These are phyloP conservation scores for Sebastes kiyomatsui DNA, from an alignment of 2,797 vertebrate species.

Conservation along the genomic window DNA sequence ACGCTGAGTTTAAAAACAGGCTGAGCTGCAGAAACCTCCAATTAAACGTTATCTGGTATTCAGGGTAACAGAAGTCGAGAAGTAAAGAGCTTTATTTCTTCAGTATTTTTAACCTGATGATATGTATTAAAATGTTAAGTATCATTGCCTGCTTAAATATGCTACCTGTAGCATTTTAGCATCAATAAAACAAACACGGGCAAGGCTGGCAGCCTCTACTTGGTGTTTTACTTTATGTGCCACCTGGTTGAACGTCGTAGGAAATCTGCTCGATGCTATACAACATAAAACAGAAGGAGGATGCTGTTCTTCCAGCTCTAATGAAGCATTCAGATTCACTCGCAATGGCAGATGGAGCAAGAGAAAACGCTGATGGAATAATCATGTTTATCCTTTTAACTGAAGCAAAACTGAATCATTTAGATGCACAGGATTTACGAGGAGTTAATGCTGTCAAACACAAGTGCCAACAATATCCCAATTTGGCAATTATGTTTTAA, in stretches of 20 bases:
- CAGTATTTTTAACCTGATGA: neutral
- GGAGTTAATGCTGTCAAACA: neutral
- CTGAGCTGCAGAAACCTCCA: conserved; percentile 2
- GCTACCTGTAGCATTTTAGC: neutral
- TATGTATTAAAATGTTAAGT: neutral
- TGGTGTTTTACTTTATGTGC: conserved; percentile 18
- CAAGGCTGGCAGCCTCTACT: neutral
- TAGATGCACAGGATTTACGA: neutral
- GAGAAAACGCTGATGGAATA: neutral
- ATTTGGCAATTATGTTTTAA: neutral
- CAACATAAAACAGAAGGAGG: conserved; percentile 18
- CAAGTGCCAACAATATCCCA: neutral
- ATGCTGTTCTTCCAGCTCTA: conserved; percentile 9
- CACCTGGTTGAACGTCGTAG: conserved; percentile 6
- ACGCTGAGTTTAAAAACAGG: neutral
- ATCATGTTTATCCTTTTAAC: conserved; percentile 15
- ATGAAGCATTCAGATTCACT: conserved; percentile 25
- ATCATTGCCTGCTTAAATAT: neutral
- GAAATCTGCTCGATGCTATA: conserved; percentile 16
- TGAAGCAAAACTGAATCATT: conserved; percentile 9
- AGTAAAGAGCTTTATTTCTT: neutral
- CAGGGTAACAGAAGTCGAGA: neutral
- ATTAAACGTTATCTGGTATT: conserved; percentile 3
- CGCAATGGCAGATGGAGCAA: conserved; percentile 11
- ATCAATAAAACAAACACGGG: conserved; percentile 16